Base-by-base conservation (phyloP, 2,888 invertebrate genomes). In the Ethmia dodecea region DNA sequence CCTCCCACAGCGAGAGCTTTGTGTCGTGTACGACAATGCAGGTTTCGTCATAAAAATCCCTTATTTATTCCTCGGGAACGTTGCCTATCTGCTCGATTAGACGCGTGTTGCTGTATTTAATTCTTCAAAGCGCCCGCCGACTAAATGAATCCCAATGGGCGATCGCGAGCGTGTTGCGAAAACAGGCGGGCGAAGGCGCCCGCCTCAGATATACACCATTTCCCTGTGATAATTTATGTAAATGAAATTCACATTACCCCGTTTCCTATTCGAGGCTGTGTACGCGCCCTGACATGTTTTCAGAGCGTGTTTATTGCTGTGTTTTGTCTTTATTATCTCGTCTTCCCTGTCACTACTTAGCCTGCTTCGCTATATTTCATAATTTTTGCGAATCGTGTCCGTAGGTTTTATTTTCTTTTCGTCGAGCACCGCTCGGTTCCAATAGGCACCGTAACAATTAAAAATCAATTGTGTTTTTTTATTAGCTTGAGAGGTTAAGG, bases 211-310 rank as follows among this genome's bases (percentile, higher is more conserved):
- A 72, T 63, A 69, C 68, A 66, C 56, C 59, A 63, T 69, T 74
- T 67, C 60, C 52, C 58, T 55, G 59, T 52, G 59, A 80, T 83
- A 78, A 83, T 83, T 80, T 80, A 81, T 83, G 79, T 66, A 78
- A 81, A 84, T 78, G 76, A 75, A 72, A 81, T 81, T 73, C 76
- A 67, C 77, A 78, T 79, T 78, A 76, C 66, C 67, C 65, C 60
- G 69, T 71, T 71, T 73, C 66, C 70, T 66, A 70, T 74, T 66
- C 67, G 63, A 64, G 58, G 62, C 48, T 53, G 59, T 58, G 60
- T 59, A 58, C 56, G 52, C 55, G 54, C 52, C 55, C 60, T 66
- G 69, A 69, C 73, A 63, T 75, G 70, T 73, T 76, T 72, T 63
- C 62, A 66, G 66, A 66, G 66, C 61, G 68, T 71, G 70, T 74